Conservation (phyloP, 2,113 vertebrate genomes). For the Taxidea taxus region DNA sequence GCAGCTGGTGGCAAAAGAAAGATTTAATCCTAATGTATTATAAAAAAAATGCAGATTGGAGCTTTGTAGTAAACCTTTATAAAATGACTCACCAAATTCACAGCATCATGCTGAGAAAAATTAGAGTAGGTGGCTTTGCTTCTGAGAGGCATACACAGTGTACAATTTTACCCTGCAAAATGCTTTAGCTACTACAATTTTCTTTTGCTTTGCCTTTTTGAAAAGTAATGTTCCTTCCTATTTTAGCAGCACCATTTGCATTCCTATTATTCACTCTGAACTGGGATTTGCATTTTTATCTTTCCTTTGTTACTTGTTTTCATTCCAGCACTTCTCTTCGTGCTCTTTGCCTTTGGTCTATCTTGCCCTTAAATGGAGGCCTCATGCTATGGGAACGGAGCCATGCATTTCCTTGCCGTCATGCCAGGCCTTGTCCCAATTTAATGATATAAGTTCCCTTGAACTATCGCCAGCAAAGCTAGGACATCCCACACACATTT, state of each 20-base stretch:
- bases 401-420: constrained; percentile 29
- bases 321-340: constrained; percentile 36
- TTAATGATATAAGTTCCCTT: constrained; percentile 53
- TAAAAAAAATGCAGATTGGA: constrained; percentile 15
- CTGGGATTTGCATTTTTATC: constrained; percentile 69
- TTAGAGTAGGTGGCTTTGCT: constrained; percentile 64
- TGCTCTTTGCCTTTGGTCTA: constrained; percentile 52
- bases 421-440: background rate
- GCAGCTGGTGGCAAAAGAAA: background rate
- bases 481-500: constrained; percentile 67
- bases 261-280: constrained; percentile 56
- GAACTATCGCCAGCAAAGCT: constrained; percentile 40
- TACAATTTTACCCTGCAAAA: constrained; percentile 65
- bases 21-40: constrained; percentile 54
- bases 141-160: constrained; percentile 63
- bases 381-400: constrained; percentile 15
- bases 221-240: constrained; percentile 58
- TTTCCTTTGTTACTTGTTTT: constrained; percentile 55
- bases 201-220: constrained; percentile 53
- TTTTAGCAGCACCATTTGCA: constrained; percentile 58
- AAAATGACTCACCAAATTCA: constrained; percentile 72
- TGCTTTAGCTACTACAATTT: constrained; percentile 68
- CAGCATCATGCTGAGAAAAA: constrained; percentile 65
- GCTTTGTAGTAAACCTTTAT: constrained; percentile 71
- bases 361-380: constrained; percentile 54